Percentiles rank a stretch among this genome's conserved stretches.
Conservation (phyloP, 2,113 vertebrate genomes). For the Chionis minor region DNA sequence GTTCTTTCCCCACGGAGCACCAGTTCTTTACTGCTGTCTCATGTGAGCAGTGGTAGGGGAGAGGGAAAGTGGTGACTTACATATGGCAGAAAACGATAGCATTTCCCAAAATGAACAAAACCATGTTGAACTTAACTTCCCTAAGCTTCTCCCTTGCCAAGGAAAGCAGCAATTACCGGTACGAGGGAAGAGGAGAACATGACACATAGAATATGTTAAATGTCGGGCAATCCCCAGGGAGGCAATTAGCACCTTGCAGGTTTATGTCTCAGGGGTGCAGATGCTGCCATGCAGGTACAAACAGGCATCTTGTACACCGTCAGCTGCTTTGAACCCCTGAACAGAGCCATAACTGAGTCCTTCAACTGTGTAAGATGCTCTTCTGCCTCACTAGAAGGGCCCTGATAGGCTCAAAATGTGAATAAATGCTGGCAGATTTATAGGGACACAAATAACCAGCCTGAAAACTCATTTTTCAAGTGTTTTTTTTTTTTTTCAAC, state of each 20-base stretch:
- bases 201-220: background rate
- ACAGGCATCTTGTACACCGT: background rate
- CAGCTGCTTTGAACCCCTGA: background rate
- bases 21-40: background rate
- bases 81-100: background rate
- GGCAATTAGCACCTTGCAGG: slow-evolving; percentile 54
- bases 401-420: background rate
- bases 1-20: background rate
- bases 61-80: background rate
- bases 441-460: background rate
- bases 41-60: background rate
- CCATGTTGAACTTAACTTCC: background rate
- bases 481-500: background rate
- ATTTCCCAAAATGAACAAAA: background rate
- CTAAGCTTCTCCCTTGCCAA: background rate
- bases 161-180: slow-evolving; percentile 35
- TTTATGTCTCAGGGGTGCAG: background rate
- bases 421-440: slow-evolving; percentile 37
- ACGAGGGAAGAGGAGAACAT: background rate
- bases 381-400: background rate
- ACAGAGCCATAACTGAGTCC: background rate
- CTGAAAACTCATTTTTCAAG: slow-evolving; percentile 5
- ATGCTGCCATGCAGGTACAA: background rate
- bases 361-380: background rate
- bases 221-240: background rate